A percentile compares a stretch with the other conserved stretches of the same genome.
Evolutionary conservation across 2,797 vertebrate genomes (phyloP).

Genomic region (Enteromius unitaeniatus): DNA sequence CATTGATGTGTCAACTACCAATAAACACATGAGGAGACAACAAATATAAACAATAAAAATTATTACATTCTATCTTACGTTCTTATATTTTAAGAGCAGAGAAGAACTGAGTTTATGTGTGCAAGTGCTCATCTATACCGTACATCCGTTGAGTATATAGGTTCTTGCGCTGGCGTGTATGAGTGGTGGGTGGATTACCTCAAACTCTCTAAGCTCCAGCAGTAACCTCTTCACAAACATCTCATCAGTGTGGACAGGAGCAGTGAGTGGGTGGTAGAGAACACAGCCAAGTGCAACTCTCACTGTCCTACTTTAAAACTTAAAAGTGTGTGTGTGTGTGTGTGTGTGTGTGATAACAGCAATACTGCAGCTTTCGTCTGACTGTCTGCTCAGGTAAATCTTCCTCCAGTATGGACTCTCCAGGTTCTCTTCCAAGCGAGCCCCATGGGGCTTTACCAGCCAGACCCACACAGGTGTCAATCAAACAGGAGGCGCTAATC

Average conservation of each 20-base stretch:
- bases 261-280: conserved; percentile 41
- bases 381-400: conserved; percentile 31
- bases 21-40: not conserved
- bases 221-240: conserved; percentile 47
- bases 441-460: conserved; percentile 42
- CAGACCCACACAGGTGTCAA: conserved; percentile 46
- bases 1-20: too few species aligned
- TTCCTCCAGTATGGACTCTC: conserved; percentile 25
- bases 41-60: not conserved
- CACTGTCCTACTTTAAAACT: conserved; percentile 49
- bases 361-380: not conserved
- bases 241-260: conserved; percentile 45
- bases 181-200: conserved; percentile 40
- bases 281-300: conserved; percentile 46
- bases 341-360: conserved; percentile 9
- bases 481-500: conserved; percentile 51
- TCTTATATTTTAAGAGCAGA: not conserved
- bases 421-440: conserved; percentile 48
- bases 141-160: not conserved
- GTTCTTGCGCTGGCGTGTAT: not conserved
- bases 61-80: too few species aligned
- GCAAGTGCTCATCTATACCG: not conserved
- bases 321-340: conserved; percentile 29
- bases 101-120: not conserved
- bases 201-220: conserved; percentile 42